Evolutionary conservation across 2,797 vertebrate genomes (phyloP), one percentile per base, ranked within the genome.

Genomic region (Sciaenops ocellatus): DNA sequence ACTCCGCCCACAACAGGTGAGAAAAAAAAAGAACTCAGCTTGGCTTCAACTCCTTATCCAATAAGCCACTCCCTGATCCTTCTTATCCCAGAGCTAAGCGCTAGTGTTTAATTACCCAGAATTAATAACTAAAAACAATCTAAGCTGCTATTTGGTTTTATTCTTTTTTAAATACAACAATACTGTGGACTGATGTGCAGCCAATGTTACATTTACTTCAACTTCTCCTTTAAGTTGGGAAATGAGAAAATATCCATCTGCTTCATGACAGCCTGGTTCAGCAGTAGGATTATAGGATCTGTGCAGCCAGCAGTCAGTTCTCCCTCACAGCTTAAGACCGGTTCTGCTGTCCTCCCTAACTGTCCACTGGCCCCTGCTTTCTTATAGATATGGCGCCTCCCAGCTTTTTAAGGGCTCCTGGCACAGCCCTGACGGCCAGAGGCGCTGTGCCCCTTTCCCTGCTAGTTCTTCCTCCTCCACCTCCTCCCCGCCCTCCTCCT

Each of bases 1-100:
- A 96, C 83, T 88, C 96, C 78, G 68, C 96, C 90, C 97, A 97
- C 75, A 96, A 88, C 97, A 97, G 98, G 98, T 99, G 92, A 97
- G 96, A 70, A 69, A 76, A 78, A 75, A 69, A 82, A 78, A 62
- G n/a, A 56, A 12, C 42, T 44, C 42, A 44, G 42, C 77, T 64
- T 73, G 46, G 80, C 79, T 52, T 85, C 87, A 82, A 73, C 79
- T 69, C 26, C 68, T 91, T 79, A 93, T 90, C 84, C 85, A 80
- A 65, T 93, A 92, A 93, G 85, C 87, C 83, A 48, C 86, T 82
- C 77, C 84, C 85, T 91, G 82, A 93, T 92, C 91, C 90, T 60
- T 52, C 79, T 91, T 82, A 93, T 90, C 84, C 41, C 52, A 42
- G 52, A 85, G 83, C 80, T 83, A 81, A 91, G 82, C 72, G 41